phyloP scores from a whole-genome alignment of 2,113 vertebrate species.

The Otolemur garnettii region DNA sequence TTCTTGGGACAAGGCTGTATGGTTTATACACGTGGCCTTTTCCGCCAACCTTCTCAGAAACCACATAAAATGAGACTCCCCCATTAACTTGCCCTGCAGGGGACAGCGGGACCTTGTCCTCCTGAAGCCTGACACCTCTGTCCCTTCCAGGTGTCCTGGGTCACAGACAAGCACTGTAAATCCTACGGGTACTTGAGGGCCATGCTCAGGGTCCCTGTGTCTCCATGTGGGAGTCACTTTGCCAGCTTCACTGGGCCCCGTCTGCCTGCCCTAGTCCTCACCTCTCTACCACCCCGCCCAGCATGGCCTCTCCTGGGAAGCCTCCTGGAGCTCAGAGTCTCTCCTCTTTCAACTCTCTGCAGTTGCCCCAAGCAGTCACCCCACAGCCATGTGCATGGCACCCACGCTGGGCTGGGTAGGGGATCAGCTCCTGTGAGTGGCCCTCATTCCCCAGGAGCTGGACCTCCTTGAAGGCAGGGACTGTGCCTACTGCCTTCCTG shows the following conservation, averaged over 20 bases:
- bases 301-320: not conserved
- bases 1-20: not conserved
- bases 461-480: not conserved
- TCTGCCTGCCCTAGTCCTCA: not conserved
- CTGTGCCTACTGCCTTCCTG: not conserved
- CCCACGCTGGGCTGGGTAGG: too few relatives aligned
- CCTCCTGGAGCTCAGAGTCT: not conserved
- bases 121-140: not conserved
- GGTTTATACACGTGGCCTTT: not conserved
- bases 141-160: not conserved
- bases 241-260: not conserved
- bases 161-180: not conserved
- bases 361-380: not conserved
- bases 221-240: not conserved
- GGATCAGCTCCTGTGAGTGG: not conserved
- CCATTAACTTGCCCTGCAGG: accelerated
- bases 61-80: not conserved
- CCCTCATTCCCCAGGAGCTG: not conserved
- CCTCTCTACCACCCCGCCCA: not conserved
- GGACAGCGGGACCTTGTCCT: not conserved
- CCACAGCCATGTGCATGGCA: not conserved
- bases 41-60: not conserved
- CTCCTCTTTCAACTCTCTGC: too few relatives aligned
- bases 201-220: not conserved
- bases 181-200: not conserved